phyloP scores from a whole-genome alignment of 2,113 vertebrate genomes.

The Scophthalmus maximus region DNA sequence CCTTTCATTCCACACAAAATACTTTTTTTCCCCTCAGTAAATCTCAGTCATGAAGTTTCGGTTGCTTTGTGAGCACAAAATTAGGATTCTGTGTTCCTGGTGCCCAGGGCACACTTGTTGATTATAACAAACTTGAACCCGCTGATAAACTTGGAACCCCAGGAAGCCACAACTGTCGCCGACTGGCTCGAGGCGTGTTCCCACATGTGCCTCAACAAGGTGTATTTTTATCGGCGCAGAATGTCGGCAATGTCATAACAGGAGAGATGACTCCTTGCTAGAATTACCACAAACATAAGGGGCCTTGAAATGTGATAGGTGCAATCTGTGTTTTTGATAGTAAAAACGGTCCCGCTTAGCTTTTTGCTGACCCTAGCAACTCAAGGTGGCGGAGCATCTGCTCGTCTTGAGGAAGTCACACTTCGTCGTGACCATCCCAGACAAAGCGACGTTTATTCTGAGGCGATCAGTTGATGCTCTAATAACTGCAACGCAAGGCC shows the following conservation, averaged over 20 bases:
- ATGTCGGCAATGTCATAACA: conserved; percentile 71
- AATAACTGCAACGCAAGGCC: conserved; percentile 43
- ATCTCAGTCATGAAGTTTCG: not conserved
- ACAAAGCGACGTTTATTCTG: conserved; percentile 53
- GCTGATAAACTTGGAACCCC: conserved; percentile 46
- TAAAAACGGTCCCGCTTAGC: conserved; percentile 7
- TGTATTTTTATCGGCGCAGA: conserved; percentile 74
- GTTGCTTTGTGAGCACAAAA: not conserved
- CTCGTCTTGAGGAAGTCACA: conserved; percentile 46
- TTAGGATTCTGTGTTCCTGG: not conserved
- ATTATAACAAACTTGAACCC: conserved; percentile 41
- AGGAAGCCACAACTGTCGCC: conserved; percentile 47
- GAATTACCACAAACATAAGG: conserved; percentile 71
- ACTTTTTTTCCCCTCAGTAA: not conserved
- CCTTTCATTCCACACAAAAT: not conserved
- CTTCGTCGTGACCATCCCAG: not conserved
- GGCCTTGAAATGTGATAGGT: conserved; percentile 57
- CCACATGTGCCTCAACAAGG: conserved; percentile 65
- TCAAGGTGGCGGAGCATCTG: conserved; percentile 34
- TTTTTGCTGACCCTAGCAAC: conserved; percentile 33
- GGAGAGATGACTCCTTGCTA: conserved; percentile 62
- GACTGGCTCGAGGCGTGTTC: conserved; percentile 51
- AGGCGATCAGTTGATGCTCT: conserved; percentile 46
- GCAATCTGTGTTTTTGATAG: conserved; percentile 43
- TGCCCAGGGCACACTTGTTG: conserved; percentile 31